phyloP scores from a whole-genome alignment of 2,888 invertebrate genomes.

The Acanthoscelides obtectus region DNA sequence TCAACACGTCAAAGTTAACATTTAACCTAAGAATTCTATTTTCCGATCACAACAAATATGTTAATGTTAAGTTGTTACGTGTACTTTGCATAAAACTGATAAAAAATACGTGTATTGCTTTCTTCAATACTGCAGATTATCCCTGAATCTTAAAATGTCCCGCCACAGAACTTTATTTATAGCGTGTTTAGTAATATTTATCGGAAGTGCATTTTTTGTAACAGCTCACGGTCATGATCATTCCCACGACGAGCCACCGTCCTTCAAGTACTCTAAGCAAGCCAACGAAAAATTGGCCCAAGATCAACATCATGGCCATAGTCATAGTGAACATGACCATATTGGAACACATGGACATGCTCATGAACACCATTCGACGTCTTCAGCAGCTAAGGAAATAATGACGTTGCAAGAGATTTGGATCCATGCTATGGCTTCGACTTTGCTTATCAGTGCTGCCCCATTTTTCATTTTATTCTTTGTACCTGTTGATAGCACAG shows the following conservation, averaged over 20 bases:
- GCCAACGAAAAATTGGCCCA: conserved; percentile 47
- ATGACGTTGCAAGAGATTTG: conserved; percentile 52
- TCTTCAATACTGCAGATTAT: neutral
- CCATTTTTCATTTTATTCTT: conserved; percentile 91
- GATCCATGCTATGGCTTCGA: conserved; percentile 82
- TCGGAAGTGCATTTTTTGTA: neutral
- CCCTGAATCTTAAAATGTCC: neutral
- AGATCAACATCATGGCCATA: conserved; percentile 8
- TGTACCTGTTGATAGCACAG: conserved; percentile 85
- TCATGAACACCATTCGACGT: conserved; percentile 32
- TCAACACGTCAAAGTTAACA: neutral
- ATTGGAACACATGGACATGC: too few relatives aligned
- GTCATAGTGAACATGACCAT: neutral
- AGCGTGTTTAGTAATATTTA: neutral
- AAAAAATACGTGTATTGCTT: too few relatives aligned
- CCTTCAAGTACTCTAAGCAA: conserved; percentile 77
- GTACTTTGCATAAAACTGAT: neutral
- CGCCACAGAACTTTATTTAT: neutral
- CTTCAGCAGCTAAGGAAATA: conserved; percentile 15
- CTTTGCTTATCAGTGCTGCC: conserved; percentile 88
- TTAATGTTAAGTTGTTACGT: neutral
- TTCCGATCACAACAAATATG: neutral
- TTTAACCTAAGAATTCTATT: neutral
- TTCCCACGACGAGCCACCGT: conserved; percentile 54
- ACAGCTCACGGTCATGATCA: conserved; percentile 26